phyloP scores from a whole-genome alignment of 2,113 vertebrate species.

The Excalfactoria chinensis region DNA sequence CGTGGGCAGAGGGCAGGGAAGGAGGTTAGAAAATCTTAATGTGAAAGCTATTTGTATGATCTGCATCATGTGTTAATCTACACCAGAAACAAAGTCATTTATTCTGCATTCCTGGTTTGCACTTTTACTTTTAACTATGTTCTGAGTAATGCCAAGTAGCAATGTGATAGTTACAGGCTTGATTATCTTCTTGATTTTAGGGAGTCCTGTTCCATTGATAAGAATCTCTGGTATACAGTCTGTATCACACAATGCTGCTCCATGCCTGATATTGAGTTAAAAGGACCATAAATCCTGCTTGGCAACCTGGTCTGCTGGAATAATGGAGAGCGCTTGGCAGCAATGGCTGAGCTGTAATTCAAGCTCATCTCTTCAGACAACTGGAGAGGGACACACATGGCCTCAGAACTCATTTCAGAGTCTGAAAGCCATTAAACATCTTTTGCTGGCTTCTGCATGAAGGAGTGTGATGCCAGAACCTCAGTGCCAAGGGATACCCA shows the following conservation, averaged over 20 bases:
- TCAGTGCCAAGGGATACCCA: slow-evolving; percentile 77
- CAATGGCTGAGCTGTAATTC: slow-evolving; percentile 81
- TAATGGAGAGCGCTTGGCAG: slow-evolving; percentile 77
- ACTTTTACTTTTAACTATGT: slow-evolving; percentile 49
- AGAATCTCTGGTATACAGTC: slow-evolving; percentile 76
- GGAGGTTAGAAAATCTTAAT: slow-evolving; percentile 30
- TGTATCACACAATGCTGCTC: slow-evolving; percentile 78
- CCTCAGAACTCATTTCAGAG: slow-evolving; percentile 79
- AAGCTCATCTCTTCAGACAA: slow-evolving; percentile 82
- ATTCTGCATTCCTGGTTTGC: neutral
- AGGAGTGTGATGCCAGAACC: slow-evolving; percentile 72
- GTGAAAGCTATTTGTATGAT: slow-evolving; percentile 28
- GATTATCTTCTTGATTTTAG: slow-evolving; percentile 87
- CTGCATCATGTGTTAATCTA: neutral
- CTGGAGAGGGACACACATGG: slow-evolving; percentile 80
- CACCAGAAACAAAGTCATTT: slow-evolving; percentile 41
- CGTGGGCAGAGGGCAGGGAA: neutral
- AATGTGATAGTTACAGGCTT: slow-evolving; percentile 81
- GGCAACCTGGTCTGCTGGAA: slow-evolving; percentile 75
- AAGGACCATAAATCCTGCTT: slow-evolving; percentile 78
- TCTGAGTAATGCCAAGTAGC: slow-evolving; percentile 73
- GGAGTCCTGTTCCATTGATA: slow-evolving; percentile 82
- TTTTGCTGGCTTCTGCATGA: slow-evolving; percentile 74
- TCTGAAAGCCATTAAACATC: slow-evolving; percentile 82
- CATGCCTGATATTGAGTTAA: slow-evolving; percentile 75